Percentiles rank a stretch among this genome's conserved stretches.
These are phyloP conservation scores for Phyllotis vaccarum DNA, from an alignment of 2,797 vertebrate species.

Conservation along the genomic window DNA sequence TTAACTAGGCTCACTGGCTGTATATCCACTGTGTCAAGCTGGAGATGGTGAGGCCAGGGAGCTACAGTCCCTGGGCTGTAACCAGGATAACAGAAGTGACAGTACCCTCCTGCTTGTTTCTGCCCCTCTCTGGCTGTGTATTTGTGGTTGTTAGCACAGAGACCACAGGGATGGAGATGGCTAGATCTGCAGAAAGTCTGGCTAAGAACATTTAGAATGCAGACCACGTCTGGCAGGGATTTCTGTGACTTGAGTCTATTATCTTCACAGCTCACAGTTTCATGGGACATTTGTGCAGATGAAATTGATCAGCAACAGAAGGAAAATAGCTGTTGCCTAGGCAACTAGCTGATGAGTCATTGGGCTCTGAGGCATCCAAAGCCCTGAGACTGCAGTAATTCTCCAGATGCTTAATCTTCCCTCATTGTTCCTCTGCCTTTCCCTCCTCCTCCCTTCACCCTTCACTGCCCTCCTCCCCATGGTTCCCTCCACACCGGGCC, in stretches of 20 bases:
- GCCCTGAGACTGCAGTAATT: slow-evolving; percentile 88
- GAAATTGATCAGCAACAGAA: slow-evolving; percentile 83
- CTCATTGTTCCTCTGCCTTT: slow-evolving; percentile 23
- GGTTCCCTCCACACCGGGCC: background rate
- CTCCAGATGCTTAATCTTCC: slow-evolving; percentile 88
- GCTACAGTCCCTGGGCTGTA: background rate
- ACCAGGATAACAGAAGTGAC: background rate
- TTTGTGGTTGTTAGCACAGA: background rate
- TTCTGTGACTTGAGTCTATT: slow-evolving; percentile 74
- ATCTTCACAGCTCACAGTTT: slow-evolving; percentile 79
- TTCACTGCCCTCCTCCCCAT: background rate
- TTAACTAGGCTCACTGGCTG: background rate
- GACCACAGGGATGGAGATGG: background rate
- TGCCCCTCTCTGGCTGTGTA: background rate
- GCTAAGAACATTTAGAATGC: slow-evolving; percentile 48
- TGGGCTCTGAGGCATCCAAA: slow-evolving; percentile 73
- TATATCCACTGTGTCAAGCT: too few relatives aligned
- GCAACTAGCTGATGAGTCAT: slow-evolving; percentile 88
- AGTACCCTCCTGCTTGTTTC: background rate
- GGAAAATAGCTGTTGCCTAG: slow-evolving; percentile 82
- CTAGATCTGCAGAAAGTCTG: background rate
- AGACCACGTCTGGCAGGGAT: slow-evolving; percentile 28
- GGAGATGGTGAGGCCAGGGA: background rate
- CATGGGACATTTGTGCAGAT: slow-evolving; percentile 79
- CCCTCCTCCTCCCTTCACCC: background rate